Evolutionary conservation across 1,140 invertebrate species (phyloP).

Genomic region (Drosophila persimilis): DNA sequence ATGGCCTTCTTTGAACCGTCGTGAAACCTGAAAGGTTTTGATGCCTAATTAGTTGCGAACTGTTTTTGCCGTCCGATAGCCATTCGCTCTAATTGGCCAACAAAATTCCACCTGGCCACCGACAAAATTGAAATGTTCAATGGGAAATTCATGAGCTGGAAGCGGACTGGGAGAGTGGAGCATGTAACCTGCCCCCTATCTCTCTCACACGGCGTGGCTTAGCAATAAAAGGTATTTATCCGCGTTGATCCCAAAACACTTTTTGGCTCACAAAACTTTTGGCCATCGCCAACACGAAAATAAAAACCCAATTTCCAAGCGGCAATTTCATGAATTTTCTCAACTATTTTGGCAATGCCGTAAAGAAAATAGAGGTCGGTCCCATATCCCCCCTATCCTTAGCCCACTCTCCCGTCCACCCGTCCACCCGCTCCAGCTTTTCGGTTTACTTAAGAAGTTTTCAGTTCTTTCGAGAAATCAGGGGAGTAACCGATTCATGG

Average conservation of each 20-base stretch:
- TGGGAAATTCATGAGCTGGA: slow-evolving; percentile 39
- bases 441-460: no score
- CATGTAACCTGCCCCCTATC: not conserved
- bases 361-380: slow-evolving; percentile 53
- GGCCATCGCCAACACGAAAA: slow-evolving; percentile 16
- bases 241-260: slow-evolving; percentile 37
- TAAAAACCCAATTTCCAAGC: slow-evolving; percentile 40
- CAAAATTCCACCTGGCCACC: slow-evolving; percentile 24
- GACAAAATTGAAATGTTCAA: slow-evolving; percentile 39
- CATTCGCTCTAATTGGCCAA: slow-evolving; percentile 22
- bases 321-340: slow-evolving; percentile 45
- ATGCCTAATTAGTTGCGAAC: slow-evolving; percentile 59
- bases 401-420: no score
- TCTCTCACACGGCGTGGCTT: slow-evolving; percentile 2
- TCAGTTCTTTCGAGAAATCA: no score
- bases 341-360: slow-evolving; percentile 47
- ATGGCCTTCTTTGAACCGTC: not conserved
- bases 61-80: slow-evolving; percentile 27
- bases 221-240: no score
- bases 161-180: not conserved
- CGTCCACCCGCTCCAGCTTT: no score
- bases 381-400: not conserved
- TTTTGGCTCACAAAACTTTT: slow-evolving; percentile 36
- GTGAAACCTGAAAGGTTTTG: slow-evolving; percentile 16
- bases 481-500: no score